Evolutionary conservation across 2,797 vertebrate genomes (phyloP), one percentile per base, ranked within the genome.

Genomic region (Natrix natrix): DNA sequence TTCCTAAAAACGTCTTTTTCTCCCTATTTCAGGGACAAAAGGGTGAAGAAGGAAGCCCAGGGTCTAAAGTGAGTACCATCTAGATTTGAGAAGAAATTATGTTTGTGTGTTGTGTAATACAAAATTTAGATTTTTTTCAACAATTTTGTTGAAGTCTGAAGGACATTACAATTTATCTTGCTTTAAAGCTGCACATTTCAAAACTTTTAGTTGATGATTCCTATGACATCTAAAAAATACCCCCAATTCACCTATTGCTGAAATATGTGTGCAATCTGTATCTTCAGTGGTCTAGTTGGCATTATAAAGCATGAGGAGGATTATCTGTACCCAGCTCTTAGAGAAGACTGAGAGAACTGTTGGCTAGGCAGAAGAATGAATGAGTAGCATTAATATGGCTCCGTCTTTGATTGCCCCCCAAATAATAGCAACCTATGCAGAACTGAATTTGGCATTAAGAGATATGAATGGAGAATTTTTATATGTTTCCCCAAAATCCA

Each of bases 1-100:
- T 74, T 43, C 10, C 24, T 17, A 8, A 86, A 69, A 54, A 12
- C 28, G 11, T 43, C 2, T 56, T 90, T 83, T 59, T 11, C 32
- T 43, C 5, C 60, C 48, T 66, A 63, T 96, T 94, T 2, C 96
- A 98, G 98, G 98, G 98, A 83, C 95, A 96, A 22, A 98, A 97
- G 94, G 98, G 98, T 91, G 97, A 98, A 22, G 96, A 93, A 92
- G 98, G 98, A 55, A 95, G 83, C 37, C 91, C 22, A 0, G 98
- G 98, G 0, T 95, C 97, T 91, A 97, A 97, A 95, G 98, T 98
- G 83, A 96, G 97, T 96, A 66, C 11, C 3, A 14, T 0, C 5
- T 5, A 54, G 16, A 48, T 56, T 86, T 1, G 3, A 87, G 66
- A 14, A 78, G 13, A 48, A 43, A 52, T 11, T 24, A 16, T 28